phyloP scores from a whole-genome alignment of 37 sponge, comb jelly and placozoan species.

The Eunapius fragilis region DNA sequence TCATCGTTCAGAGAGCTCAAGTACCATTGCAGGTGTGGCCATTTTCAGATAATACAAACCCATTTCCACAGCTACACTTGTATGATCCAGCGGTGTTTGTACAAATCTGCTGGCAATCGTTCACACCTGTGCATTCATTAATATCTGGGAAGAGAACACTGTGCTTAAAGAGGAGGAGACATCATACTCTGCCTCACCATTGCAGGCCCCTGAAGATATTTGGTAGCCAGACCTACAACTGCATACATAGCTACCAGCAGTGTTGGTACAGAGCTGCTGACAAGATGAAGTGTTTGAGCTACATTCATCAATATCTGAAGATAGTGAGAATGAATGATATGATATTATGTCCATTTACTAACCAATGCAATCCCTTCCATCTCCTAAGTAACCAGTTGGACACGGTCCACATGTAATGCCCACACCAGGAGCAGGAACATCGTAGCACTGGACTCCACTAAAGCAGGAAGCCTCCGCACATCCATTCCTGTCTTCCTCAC shows the following conservation, averaged over 20 bases:
- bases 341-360: not conserved
- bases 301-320: slow-evolving; percentile 39
- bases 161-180: not conserved
- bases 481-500: slow-evolving; percentile 54
- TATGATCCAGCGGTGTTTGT: slow-evolving; percentile 19
- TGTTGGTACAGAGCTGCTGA: slow-evolving; percentile 25
- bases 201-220: not conserved
- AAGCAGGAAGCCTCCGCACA: slow-evolving; percentile 45
- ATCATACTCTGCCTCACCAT: not conserved
- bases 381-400: slow-evolving; percentile 29
- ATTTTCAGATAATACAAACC: not conserved
- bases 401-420: slow-evolving; percentile 53
- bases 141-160: slow-evolving; percentile 7
- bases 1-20: not conserved
- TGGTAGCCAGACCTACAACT: slow-evolving; percentile 6
- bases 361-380: slow-evolving; percentile 41
- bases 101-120: slow-evolving; percentile 20
- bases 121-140: slow-evolving; percentile 13
- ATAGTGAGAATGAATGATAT: slow-evolving; percentile 3
- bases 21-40: not conserved
- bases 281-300: not conserved
- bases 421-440: slow-evolving; percentile 31
- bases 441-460: slow-evolving; percentile 36
- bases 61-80: slow-evolving; percentile 3
- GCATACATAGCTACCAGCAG: slow-evolving; percentile 26